These are phyloP conservation scores for Catalaphyllia jardinei DNA, from an alignment of 64 coral and sea anemone genomes.

Conservation along the genomic window DNA sequence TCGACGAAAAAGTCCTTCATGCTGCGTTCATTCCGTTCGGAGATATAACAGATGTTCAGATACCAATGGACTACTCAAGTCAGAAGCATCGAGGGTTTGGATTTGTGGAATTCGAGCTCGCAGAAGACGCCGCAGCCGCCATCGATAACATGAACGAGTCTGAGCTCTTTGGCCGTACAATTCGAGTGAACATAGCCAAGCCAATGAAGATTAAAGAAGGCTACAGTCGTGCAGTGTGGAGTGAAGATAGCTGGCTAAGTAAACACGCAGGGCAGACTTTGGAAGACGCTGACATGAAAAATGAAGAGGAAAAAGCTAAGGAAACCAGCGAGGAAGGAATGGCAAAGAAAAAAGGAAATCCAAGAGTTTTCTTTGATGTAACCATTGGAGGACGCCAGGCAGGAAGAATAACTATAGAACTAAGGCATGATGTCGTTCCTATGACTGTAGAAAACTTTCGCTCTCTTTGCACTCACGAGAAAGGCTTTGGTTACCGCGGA, in stretches of 20 bases:
- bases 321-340: conserved; percentile 36
- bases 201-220: conserved; percentile 99
- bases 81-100: conserved; percentile 97
- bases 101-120: conserved; percentile 98
- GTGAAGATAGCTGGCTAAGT: conserved; percentile 92
- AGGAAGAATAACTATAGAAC: conserved; percentile 81
- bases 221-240: conserved; percentile 95
- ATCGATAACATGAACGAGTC: conserved; percentile 99
- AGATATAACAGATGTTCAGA: conserved; percentile 98
- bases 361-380: conserved; percentile 90
- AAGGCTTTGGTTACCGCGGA: conserved; percentile 95
- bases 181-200: conserved; percentile 97
- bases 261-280: conserved; percentile 87
- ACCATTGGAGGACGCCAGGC: conserved; percentile 70
- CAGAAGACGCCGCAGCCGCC: conserved; percentile 92
- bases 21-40: conserved; percentile 98
- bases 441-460: conserved; percentile 99
- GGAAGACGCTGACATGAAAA: conserved; percentile 60
- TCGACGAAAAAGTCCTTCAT: conserved; percentile 98
- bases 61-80: conserved; percentile 96
- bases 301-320: conserved; percentile 39
- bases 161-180: conserved; percentile 93
- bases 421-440: conserved; percentile 94
- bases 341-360: conserved; percentile 80
- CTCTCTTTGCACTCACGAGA: conserved; percentile 93